phyloP scores from a whole-genome alignment of 2,888 invertebrate genomes.

The Brachypterus glaber region DNA sequence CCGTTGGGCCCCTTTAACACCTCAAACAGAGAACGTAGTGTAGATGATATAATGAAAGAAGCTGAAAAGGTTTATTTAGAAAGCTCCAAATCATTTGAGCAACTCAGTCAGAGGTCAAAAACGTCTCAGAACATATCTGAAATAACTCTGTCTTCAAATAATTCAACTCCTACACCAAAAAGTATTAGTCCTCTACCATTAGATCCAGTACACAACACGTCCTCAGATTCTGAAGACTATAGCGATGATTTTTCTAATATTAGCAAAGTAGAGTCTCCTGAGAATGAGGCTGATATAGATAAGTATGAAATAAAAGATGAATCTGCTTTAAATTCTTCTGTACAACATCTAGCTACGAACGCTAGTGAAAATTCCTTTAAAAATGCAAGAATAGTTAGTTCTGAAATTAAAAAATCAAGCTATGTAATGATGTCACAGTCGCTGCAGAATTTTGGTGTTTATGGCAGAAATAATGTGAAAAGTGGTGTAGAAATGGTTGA shows the following conservation, averaged over 20 bases:
- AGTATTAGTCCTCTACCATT: conserved; percentile 37
- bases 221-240: conserved; percentile 28
- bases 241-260: conserved; percentile 35
- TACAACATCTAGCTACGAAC: too few relatives aligned
- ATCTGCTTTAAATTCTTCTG: too few relatives aligned
- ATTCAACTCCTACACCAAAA: conserved; percentile 36
- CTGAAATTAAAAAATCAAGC: too few relatives aligned
- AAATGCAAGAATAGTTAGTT: too few relatives aligned
- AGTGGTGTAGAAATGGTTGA: too few relatives aligned
- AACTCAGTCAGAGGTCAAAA: conserved; percentile 37
- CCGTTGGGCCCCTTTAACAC: conserved; percentile 39
- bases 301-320: background rate
- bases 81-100: conserved; percentile 41
- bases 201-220: conserved; percentile 23
- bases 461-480: too few relatives aligned
- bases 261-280: conserved; percentile 25
- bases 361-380: too few relatives aligned
- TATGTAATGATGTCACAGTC: too few relatives aligned
- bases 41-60: conserved; percentile 51
- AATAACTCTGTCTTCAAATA: conserved; percentile 27
- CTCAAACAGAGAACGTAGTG: conserved; percentile 42
- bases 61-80: conserved; percentile 46
- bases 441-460: too few relatives aligned
- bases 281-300: background rate
- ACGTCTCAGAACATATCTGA: conserved; percentile 38